Conservation (phyloP, 2,797 vertebrate genomes). For the Balearica regulorum region DNA sequence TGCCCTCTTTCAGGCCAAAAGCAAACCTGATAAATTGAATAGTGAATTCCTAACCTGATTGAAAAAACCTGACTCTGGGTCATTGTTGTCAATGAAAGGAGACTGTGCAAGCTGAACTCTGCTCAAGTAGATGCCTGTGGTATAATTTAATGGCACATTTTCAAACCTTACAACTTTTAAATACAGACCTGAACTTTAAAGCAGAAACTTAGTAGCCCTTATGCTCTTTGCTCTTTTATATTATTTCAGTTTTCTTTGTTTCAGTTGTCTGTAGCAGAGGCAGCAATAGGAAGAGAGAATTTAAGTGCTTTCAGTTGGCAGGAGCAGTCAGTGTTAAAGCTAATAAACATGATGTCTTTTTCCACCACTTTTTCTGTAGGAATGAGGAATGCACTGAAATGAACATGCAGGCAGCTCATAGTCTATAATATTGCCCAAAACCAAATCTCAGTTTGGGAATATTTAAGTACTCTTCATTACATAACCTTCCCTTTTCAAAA, state of each 20-base stretch:
- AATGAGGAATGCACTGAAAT: conserved; percentile 18
- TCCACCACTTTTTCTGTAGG: not conserved
- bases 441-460: not conserved
- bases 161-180: conserved; percentile 51
- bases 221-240: conserved; percentile 3
- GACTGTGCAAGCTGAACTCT: not conserved
- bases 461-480: conserved; percentile 13
- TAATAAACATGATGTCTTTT: conserved; percentile 28
- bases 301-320: conserved; percentile 36
- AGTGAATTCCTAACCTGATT: conserved; percentile 48
- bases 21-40: conserved; percentile 60
- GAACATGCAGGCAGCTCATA: conserved; percentile 3
- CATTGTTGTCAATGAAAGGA: conserved; percentile 3
- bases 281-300: conserved; percentile 17
- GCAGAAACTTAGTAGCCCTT: conserved; percentile 21
- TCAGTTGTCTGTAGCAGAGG: not conserved
- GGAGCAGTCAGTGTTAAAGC: conserved; percentile 20
- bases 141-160: conserved; percentile 38
- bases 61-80: conserved; percentile 54
- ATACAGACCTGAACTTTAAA: conserved; percentile 43
- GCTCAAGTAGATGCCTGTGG: conserved; percentile 23
- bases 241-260: conserved; percentile 46
- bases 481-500: not conserved
- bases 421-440: not conserved
- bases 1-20: conserved; percentile 9